Conservation (phyloP, 2,797 vertebrate genomes). For the Silurus aristotelis region DNA sequence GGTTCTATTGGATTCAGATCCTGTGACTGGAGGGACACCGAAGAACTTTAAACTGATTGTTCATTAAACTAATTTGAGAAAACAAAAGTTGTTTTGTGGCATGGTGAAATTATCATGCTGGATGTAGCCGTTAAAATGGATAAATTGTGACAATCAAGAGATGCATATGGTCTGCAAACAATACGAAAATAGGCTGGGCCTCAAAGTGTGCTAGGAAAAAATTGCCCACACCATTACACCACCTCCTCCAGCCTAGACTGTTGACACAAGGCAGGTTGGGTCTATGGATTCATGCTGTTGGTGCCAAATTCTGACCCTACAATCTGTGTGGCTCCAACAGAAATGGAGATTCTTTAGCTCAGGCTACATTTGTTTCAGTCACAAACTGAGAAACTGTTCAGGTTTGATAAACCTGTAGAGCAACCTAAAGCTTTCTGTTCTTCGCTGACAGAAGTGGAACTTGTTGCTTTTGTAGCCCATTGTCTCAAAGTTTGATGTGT, state of each 20-base stretch:
- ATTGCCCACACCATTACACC: not conserved
- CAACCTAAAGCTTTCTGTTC: not conserved
- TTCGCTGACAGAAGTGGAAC: not conserved
- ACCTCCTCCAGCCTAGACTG: not conserved
- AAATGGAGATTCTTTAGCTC: not conserved
- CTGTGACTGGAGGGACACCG: no score
- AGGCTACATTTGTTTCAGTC: not conserved
- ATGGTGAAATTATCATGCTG: no score
- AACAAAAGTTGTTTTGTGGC: no score
- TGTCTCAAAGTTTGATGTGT: not conserved
- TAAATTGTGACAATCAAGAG: no score
- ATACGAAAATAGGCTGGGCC: not conserved
- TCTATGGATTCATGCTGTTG: not conserved
- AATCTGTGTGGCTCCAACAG: not conserved
- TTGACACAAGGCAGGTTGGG: not conserved
- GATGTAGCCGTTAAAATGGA: no score
- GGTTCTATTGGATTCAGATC: no score
- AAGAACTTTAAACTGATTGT: no score
- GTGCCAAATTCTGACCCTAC: not conserved
- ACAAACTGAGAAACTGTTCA: not conserved
- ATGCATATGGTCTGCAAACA: no score
- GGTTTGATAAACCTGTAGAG: not conserved
- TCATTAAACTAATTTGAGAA: no score
- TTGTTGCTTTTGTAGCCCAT: not conserved
- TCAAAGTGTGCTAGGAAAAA: not conserved